These are phyloP conservation scores for Beris chalybata DNA, from an alignment of 2,888 invertebrate genomes.

Conservation along the genomic window DNA sequence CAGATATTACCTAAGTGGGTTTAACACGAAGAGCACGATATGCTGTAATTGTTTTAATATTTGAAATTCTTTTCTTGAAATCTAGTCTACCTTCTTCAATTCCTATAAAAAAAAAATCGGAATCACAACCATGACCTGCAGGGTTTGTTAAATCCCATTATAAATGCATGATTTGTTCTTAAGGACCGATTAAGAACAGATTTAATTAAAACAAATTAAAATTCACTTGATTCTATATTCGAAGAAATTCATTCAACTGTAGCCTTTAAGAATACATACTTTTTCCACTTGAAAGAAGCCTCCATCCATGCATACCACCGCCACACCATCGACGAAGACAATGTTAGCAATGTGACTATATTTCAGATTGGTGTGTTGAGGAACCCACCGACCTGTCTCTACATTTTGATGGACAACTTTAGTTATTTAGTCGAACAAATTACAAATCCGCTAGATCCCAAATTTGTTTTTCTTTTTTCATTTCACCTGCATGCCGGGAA, in stretches of 20 bases:
- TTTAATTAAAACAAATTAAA: constrained; percentile 18
- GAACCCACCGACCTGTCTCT: background rate
- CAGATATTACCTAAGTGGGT: too few species aligned
- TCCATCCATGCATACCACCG: background rate
- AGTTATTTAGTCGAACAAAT: constrained; percentile 12
- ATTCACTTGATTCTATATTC: constrained; percentile 15
- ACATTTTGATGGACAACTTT: constrained; percentile 14
- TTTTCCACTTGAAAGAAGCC: background rate
- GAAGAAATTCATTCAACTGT: constrained; percentile 21
- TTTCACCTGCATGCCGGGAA: background rate
- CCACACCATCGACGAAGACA: background rate
- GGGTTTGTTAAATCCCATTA: constrained; percentile 9
- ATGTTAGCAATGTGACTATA: background rate
- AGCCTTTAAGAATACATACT: constrained; percentile 4
- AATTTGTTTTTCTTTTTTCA: background rate
- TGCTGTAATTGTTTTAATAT: too few species aligned
- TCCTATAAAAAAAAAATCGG: too few species aligned
- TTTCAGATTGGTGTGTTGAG: background rate
- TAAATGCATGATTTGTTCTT: background rate
- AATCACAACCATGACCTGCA: too few species aligned
- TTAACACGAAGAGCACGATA: too few species aligned
- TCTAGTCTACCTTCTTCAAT: too few species aligned
- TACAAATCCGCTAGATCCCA: constrained; percentile 8
- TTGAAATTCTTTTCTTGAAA: too few species aligned
- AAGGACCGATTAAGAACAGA: background rate